Evolutionary conservation across 2,113 vertebrate species (phyloP).

Genomic region (Hipposideros armiger): DNA sequence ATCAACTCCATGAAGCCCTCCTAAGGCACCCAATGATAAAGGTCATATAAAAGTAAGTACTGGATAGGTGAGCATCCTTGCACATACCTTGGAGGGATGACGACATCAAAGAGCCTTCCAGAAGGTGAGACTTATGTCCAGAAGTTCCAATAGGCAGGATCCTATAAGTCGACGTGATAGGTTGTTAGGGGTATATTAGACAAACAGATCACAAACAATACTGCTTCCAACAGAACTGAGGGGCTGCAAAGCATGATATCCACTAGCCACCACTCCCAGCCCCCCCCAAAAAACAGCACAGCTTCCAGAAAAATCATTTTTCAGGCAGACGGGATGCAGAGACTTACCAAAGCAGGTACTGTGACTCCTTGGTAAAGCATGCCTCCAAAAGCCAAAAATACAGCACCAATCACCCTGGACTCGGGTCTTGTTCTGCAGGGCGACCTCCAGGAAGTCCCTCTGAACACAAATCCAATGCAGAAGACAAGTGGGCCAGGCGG

Average conservation of each 20-base stretch:
- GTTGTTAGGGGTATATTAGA: not conserved
- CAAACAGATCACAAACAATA: not conserved
- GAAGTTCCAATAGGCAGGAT: not conserved
- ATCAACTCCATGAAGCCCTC: not conserved
- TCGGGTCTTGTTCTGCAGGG: not conserved
- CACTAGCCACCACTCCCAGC: rapidly evolving
- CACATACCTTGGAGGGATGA: not conserved
- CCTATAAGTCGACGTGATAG: rapidly evolving
- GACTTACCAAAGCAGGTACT: not conserved
- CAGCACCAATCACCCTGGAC: not conserved
- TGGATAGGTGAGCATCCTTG: rapidly evolving
- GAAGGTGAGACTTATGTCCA: not conserved
- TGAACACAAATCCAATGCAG: not conserved
- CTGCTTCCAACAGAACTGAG: rapidly evolving
- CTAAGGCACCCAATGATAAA: not conserved
- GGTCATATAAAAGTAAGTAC: rapidly evolving
- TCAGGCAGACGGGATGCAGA: rapidly evolving
- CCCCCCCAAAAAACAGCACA: rapidly evolving
- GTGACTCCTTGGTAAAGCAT: rapidly evolving
- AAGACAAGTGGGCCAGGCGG: not conserved
- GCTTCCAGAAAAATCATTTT: not conserved
- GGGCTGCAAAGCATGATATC: rapidly evolving
- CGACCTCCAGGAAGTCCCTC: not conserved
- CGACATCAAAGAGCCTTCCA: not conserved
- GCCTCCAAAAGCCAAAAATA: not conserved